Base-by-base conservation (phyloP, 2,888 invertebrate genomes). In the Crocallis elinguaria region DNA sequence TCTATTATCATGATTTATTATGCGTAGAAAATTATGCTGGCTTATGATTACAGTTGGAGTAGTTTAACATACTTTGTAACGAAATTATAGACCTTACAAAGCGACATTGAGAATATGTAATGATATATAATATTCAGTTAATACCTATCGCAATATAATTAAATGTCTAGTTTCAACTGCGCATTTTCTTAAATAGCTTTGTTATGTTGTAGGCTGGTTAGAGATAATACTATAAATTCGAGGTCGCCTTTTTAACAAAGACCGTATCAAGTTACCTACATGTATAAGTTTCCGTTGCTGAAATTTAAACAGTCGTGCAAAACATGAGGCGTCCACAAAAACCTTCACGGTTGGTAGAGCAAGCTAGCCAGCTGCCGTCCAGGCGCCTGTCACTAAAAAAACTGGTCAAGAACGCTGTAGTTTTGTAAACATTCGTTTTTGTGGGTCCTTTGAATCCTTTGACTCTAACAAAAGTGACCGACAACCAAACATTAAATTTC, bases 261-360 rank as follows among this genome's bases (percentile, higher is more conserved):
- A 71, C 46, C 59, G 75, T 75, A 55, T 83, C 69, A 64, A 61
- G 70, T 84, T 82, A 77, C 80, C 57, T 62, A 29, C 56, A 56
- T 44, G 73, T 77, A 72, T 86, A 74, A 66, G 65, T 76, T 89
- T 81, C 79, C 84, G 69, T 74, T 70, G 67, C 82, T 88, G 87
- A 88, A 88, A 87, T 82, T 77, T 69, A 82, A 83, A 82, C 78
- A 72, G 72, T 62, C 60, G 67, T 76, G 75, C 78, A 74, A 79
- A 80, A 80, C 81, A 79, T 74, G 68, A 71, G 75, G 73, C 69
- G 68, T 62, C 72, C 53, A 60, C 81, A 90, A 90, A 90, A 90
- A 90, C 84, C 71, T 73, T 83, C 81, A 89, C 86, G 90, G 83
- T 86, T 76, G 84, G 79, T 63, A 73, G 73, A 80, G 71, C 87